Percentiles rank a stretch among this genome's conserved stretches.
These are phyloP conservation scores for Cyclophora punctaria DNA, from an alignment of 2,888 invertebrate genomes.

Conservation along the genomic window DNA sequence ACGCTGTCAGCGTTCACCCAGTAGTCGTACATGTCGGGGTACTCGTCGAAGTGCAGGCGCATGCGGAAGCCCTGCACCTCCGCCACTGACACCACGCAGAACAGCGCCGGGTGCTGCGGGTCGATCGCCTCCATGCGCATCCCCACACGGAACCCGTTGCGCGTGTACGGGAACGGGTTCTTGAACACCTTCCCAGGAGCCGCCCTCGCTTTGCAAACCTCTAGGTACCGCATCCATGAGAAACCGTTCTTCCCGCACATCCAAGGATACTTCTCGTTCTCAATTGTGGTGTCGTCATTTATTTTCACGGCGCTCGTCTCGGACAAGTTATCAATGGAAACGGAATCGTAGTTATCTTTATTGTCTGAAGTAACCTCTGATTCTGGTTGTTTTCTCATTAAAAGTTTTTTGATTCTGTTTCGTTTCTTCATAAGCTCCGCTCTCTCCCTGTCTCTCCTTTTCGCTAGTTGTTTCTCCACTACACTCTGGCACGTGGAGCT, in stretches of 20 bases:
- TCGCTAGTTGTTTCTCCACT: slow-evolving; percentile 49
- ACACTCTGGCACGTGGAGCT: slow-evolving; percentile 80
- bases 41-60: slow-evolving; percentile 94
- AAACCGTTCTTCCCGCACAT: slow-evolving; percentile 82
- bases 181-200: slow-evolving; percentile 86
- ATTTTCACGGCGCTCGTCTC: slow-evolving; percentile 19
- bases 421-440: slow-evolving; percentile 53
- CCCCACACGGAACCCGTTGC: slow-evolving; percentile 86
- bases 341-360: slow-evolving; percentile 45
- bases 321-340: slow-evolving; percentile 26
- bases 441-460: slow-evolving; percentile 55
- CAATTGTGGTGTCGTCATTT: slow-evolving; percentile 37
- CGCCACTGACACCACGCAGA: slow-evolving; percentile 90
- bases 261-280: slow-evolving; percentile 78
- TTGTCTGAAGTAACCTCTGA: slow-evolving; percentile 40
- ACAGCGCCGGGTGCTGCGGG: slow-evolving; percentile 91
- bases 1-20: slow-evolving; percentile 95
- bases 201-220: slow-evolving; percentile 81
- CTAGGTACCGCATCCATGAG: slow-evolving; percentile 85
- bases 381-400: slow-evolving; percentile 58
- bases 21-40: slow-evolving; percentile 90
- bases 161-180: slow-evolving; percentile 83
- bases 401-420: slow-evolving; percentile 59
- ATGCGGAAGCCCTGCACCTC: slow-evolving; percentile 89
- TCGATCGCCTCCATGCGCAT: slow-evolving; percentile 96